Percentiles rank a stretch among this genome's conserved stretches.
These are phyloP conservation scores for Tapirus terrestris DNA, from an alignment of 2,113 vertebrate genomes.

Conservation along the genomic window DNA sequence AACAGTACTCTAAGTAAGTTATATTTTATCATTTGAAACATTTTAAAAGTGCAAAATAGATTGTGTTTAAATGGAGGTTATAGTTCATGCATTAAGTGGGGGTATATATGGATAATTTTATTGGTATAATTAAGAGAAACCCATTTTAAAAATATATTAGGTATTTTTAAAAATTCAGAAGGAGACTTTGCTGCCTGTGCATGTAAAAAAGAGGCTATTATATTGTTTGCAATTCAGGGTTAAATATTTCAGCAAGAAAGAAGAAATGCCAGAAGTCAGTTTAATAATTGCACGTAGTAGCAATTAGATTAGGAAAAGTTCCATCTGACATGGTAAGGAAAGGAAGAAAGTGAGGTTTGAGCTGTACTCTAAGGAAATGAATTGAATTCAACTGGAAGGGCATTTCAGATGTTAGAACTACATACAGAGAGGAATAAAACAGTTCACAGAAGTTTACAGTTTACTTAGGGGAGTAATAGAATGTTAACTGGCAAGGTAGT, in stretches of 20 bases:
- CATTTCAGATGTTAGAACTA: neutral
- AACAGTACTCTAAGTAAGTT: conserved; percentile 95
- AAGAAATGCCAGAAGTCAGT: neutral
- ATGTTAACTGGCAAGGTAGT: neutral
- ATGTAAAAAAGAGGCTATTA: neutral
- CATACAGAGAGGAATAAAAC: neutral
- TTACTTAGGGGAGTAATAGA: neutral
- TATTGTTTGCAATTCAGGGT: neutral
- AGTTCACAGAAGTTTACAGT: neutral
- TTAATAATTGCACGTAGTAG: neutral
- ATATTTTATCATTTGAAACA: conserved; percentile 22
- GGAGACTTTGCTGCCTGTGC: neutral
- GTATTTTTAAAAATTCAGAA: neutral
- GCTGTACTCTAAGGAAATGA: neutral
- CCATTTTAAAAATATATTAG: neutral
- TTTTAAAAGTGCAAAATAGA: conserved; percentile 9
- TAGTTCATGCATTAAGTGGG: neutral
- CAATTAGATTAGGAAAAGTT: neutral
- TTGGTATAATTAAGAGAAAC: conserved; percentile 7
- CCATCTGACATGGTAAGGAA: conserved; percentile 16
- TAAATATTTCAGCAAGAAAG: conserved; percentile 33
- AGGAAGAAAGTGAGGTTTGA: neutral
- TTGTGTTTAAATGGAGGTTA: neutral
- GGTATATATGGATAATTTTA: neutral
- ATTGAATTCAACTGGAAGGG: neutral